Base-by-base conservation (phyloP, 1,140 invertebrate genomes). In the Zaprionus camerounensis region DNA sequence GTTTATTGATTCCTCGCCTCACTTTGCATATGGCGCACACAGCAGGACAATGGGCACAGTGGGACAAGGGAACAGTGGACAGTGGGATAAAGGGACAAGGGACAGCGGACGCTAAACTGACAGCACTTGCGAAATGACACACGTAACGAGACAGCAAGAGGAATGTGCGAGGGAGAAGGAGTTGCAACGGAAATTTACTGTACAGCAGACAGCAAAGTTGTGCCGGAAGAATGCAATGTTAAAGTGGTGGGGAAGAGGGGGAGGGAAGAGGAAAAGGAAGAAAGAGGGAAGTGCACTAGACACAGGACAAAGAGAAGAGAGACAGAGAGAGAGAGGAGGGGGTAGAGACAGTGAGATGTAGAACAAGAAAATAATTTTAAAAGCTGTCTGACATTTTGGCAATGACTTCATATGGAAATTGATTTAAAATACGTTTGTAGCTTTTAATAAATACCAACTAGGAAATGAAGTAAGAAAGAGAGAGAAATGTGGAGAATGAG, bases 51-150 rank as follows among this genome's bases (percentile, higher is more conserved):
- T 17, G n/a, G 41, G n/a, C 6, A 46, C 41, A 46, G n/a, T n/a
- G n/a, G 41, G n/a, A 17, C 41, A 44, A 17, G 6, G 7, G 15
- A 0, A 44, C 15, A 44, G 41, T 31, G 28, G 41, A 46, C 41
- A 46, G 15, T n/a, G 15, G n/a, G 15, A 41, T 12, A 15, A 15
- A 3, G 41, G 41, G n/a, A 17, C 6, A 3, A 2, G 2, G 41
- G 41, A 46, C 3, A 46, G n/a, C 69, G 71, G 80, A 80, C 74
- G 78, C 76, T 82, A 73, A 68, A 70, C 80, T 73, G 82, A 86
- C 81, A 81, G 63, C 85, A 85, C 81, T 88, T 82, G 79, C 81
- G 58, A 88, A 90, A 90, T 90, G 78, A 80, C 85, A 80, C 76
- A 75, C 75, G 81, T 76, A 88, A 76, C 71, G 58, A 77, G 63